Conservation (phyloP, 2,113 vertebrate genomes). For the Eptatretus burgeri region DNA sequence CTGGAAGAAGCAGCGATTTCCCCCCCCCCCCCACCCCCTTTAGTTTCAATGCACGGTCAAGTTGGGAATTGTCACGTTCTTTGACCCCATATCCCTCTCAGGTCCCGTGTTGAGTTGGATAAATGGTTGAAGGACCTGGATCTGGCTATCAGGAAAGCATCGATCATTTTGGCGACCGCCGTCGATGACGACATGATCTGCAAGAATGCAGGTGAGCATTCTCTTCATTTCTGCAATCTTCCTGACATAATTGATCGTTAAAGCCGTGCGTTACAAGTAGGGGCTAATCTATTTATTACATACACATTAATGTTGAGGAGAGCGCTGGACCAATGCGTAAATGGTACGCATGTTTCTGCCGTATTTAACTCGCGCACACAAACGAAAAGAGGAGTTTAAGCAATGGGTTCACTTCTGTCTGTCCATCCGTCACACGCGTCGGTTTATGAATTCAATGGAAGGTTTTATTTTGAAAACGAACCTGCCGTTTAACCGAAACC, state of each 20-base stretch:
- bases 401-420: too few relatives aligned
- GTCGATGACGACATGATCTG: not conserved
- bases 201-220: not conserved
- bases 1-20: not conserved
- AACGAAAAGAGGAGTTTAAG: too few relatives aligned
- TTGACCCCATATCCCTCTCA: constrained; percentile 11
- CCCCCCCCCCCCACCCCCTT: not conserved
- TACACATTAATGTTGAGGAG: constrained; percentile 31
- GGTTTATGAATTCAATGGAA: too few relatives aligned
- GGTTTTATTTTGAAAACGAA: too few relatives aligned
- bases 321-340: constrained; percentile 34
- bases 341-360: constrained; percentile 13
- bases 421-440: too few relatives aligned
- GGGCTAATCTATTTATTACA: constrained; percentile 13
- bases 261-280: too few relatives aligned
- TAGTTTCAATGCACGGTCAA: too few relatives aligned
- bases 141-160: constrained; percentile 22
- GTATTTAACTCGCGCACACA: too few relatives aligned
- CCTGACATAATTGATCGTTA: too few relatives aligned
- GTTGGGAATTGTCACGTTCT: too few relatives aligned
- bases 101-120: constrained; percentile 46
- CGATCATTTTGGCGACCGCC: not conserved
- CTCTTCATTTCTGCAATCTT: too few relatives aligned
- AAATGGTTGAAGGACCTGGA: constrained; percentile 81
- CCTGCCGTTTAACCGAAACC: too few relatives aligned